Percentiles rank a stretch among this genome's conserved stretches.
Conservation (phyloP, 2,797 vertebrate genomes). For the Smutsia temminckii region DNA sequence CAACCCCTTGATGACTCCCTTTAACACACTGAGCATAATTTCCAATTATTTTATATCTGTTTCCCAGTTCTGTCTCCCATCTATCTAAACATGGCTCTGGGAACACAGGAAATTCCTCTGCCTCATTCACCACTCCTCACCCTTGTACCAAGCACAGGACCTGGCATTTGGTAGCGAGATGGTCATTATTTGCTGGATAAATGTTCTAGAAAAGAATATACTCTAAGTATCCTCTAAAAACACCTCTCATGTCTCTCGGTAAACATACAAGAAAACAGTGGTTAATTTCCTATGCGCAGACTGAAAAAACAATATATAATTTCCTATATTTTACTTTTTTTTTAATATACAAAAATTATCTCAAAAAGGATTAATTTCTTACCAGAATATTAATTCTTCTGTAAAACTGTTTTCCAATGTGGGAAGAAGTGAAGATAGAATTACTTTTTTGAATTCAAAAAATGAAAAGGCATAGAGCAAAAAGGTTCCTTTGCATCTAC, state of each 20-base stretch:
- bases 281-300: neutral
- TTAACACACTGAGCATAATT: neutral
- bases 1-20: neutral
- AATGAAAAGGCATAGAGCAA: neutral
- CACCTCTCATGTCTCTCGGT: neutral
- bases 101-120: neutral
- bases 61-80: neutral
- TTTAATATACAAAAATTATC: neutral
- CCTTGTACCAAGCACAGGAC: neutral
- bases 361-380: neutral
- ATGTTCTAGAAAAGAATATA: neutral
- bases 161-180: neutral
- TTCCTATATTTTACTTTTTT: neutral
- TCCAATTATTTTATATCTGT: neutral
- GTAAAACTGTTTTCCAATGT: constrained; percentile 14
- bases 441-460: neutral
- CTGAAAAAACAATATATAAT: neutral
- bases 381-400: neutral
- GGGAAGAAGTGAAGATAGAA: neutral
- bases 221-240: neutral
- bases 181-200: neutral
- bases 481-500: neutral
- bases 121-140: neutral
- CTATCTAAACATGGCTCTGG: neutral
- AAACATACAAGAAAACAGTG: neutral